phyloP scores from a whole-genome alignment of 2,113 vertebrate species.

The Machaerirhynchus nigripectus region DNA sequence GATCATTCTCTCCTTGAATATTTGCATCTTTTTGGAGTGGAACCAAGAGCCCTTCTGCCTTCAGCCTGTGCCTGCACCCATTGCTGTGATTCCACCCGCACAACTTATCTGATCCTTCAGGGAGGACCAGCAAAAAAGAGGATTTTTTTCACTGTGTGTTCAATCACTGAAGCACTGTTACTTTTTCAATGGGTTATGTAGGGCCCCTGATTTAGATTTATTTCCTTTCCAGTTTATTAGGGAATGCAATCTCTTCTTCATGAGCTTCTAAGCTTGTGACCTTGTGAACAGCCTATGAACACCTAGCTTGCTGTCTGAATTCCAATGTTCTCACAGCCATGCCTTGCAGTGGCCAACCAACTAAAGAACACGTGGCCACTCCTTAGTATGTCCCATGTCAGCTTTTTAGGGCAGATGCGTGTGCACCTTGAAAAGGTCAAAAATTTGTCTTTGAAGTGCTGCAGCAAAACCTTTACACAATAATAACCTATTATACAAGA shows the following conservation, averaged over 20 bases:
- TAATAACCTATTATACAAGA: neutral
- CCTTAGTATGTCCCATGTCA: neutral
- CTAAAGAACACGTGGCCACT: neutral
- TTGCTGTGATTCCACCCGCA: neutral
- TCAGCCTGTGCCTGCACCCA: neutral
- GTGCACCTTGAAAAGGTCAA: neutral
- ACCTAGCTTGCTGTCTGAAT: neutral
- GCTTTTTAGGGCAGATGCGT: neutral
- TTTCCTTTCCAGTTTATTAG: neutral
- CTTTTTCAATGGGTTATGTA: neutral
- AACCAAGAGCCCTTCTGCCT: neutral
- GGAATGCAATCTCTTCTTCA: neutral
- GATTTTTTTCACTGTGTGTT: neutral
- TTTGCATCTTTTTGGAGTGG: neutral
- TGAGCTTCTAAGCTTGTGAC: neutral
- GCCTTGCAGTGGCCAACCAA: neutral
- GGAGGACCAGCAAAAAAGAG: neutral
- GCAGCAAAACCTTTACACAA: neutral
- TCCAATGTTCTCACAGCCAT: neutral
- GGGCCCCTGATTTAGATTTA: neutral
- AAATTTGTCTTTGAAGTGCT: neutral
- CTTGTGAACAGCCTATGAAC: neutral
- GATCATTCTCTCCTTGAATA: neutral
- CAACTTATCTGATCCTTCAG: neutral
- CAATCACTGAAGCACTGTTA: neutral